Percentiles rank a stretch among this genome's conserved stretches.
Conservation (phyloP, 2,113 vertebrate species). For the Etheostoma spectabile region DNA sequence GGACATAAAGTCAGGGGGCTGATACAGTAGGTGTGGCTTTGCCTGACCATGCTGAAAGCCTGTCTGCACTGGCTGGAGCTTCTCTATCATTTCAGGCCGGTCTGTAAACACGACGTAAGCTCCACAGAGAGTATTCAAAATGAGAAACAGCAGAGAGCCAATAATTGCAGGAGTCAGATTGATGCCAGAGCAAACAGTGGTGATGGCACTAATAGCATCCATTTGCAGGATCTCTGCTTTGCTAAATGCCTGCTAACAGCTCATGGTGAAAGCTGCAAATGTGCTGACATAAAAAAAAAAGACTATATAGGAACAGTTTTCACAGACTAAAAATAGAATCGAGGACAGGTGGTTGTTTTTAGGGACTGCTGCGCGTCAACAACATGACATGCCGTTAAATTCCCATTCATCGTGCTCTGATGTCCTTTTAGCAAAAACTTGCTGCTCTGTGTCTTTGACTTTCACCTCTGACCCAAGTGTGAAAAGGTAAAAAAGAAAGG, state of each 20-base stretch:
- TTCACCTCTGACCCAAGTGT: conserved; percentile 7
- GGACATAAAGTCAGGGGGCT: not conserved
- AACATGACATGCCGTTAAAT: not conserved
- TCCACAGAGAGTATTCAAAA: conserved; percentile 1
- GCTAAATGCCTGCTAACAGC: conserved; percentile 37
- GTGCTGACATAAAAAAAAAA: conserved; percentile 29
- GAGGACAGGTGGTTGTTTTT: conserved; percentile 16
- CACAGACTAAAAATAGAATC: conserved; percentile 10
- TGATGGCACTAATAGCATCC: conserved; percentile 25
- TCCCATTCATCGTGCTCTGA: not conserved
- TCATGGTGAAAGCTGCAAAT: conserved; percentile 33
- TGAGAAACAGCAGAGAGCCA: conserved; percentile 32
- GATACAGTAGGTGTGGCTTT: conserved; percentile 19
- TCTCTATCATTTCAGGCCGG: not conserved
- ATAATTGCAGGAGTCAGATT: conserved; percentile 56
- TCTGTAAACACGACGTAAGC: conserved; percentile 50
- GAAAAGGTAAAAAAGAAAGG: not conserved
- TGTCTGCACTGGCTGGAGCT: conserved; percentile 4
- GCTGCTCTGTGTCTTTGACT: not conserved
- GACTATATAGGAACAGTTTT: conserved; percentile 26
- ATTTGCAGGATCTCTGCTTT: conserved; percentile 37
- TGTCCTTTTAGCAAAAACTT: not conserved
- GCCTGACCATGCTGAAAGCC: conserved; percentile 17
- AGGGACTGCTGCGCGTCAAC: not conserved
- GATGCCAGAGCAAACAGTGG: conserved; percentile 54